These are phyloP conservation scores for Neelides folsomi DNA, from an alignment of 2,888 invertebrate genomes.

Conservation along the genomic window DNA sequence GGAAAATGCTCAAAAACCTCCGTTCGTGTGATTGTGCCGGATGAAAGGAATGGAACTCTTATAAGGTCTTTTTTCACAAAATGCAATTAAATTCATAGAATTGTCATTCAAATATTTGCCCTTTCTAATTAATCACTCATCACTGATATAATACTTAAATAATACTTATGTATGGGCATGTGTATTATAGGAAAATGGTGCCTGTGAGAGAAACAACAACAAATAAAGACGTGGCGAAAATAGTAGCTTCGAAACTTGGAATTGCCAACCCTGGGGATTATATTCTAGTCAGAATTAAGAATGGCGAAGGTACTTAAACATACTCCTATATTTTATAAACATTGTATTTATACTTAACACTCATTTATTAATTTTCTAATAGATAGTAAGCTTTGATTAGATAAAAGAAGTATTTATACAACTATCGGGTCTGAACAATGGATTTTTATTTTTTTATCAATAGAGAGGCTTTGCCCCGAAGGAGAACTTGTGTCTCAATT, in stretches of 20 bases:
- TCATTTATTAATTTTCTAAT: too few relatives aligned
- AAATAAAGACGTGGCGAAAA: slow-evolving; percentile 80
- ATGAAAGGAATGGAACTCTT: slow-evolving; percentile 83
- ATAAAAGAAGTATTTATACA: too few relatives aligned
- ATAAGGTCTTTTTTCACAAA: slow-evolving; percentile 38
- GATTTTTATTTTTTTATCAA: slow-evolving; percentile 35
- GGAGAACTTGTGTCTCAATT: slow-evolving; percentile 47
- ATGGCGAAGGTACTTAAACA: slow-evolving; percentile 67
- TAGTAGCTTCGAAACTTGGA: slow-evolving; percentile 85
- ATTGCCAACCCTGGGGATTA: slow-evolving; percentile 96
- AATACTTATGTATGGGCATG: not conserved
- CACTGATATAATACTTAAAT: not conserved
- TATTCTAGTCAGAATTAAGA: slow-evolving; percentile 74
- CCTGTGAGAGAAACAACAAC: slow-evolving; percentile 88
- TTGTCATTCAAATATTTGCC: not conserved
- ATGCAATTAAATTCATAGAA: not conserved
- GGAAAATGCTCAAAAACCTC: slow-evolving; percentile 28
- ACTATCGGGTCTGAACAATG: not conserved
- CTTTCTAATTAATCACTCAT: too few relatives aligned
- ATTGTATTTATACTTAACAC: too few relatives aligned
- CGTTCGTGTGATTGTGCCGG: slow-evolving; percentile 61
- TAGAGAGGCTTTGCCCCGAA: slow-evolving; percentile 79
- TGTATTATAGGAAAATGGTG: slow-evolving; percentile 52
- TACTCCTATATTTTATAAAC: too few relatives aligned
- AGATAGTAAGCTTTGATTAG: not conserved